phyloP scores from a whole-genome alignment of 2,797 vertebrate genomes.

The Synaphobranchus kaupii region DNA sequence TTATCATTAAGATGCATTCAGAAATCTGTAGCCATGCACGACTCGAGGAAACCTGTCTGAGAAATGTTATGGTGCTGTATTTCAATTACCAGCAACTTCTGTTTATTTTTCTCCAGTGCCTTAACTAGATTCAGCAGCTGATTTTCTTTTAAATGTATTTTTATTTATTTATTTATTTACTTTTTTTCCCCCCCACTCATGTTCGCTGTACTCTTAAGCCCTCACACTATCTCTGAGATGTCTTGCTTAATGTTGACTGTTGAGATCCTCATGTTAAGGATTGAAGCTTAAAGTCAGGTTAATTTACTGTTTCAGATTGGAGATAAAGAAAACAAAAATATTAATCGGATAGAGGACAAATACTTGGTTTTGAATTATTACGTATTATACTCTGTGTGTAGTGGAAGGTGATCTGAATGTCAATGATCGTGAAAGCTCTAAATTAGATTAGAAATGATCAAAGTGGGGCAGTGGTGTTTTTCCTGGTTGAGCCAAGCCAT shows the following conservation, averaged over 20 bases:
- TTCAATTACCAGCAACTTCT: not conserved
- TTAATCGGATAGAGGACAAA: not conserved
- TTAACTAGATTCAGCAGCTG: not conserved
- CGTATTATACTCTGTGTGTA: conserved; percentile 2
- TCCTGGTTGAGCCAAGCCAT: not conserved
- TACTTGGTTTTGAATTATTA: not conserved
- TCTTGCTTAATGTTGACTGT: not conserved
- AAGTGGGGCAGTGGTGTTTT: conserved; percentile 22
- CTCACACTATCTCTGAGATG: not conserved
- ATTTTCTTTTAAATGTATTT: not conserved
- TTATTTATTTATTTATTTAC: too few species aligned
- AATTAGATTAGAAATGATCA: conserved; percentile 27
- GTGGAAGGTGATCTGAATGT: conserved; percentile 29
- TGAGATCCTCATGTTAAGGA: not conserved
- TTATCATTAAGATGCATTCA: not conserved
- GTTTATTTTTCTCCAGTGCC: not conserved
- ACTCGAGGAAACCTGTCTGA: not conserved
- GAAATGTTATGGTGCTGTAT: not conserved
- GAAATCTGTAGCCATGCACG: not conserved
- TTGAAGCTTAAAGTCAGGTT: not conserved
- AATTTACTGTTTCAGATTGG: not conserved
- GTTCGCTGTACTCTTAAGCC: not conserved
- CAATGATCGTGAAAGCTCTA: conserved; percentile 21
- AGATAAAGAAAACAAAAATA: not conserved
- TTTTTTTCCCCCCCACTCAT: not conserved